Evolutionary conservation across 2,113 vertebrate species (phyloP), one percentile per base, ranked within the genome.

Genomic region (Vidua macroura): DNA sequence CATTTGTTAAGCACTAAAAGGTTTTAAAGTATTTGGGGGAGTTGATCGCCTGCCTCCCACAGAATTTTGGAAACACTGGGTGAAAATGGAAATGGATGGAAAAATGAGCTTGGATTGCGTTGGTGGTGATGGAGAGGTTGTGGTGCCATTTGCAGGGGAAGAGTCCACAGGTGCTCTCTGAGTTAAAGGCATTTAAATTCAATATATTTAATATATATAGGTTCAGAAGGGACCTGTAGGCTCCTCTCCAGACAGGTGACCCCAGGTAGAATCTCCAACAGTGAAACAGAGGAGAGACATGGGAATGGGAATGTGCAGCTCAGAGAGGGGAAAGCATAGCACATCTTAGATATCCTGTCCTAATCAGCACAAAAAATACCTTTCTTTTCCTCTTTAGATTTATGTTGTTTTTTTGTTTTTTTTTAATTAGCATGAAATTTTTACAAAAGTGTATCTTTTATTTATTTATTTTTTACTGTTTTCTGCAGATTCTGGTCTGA

Each of bases 401-500:
- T 96, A 90, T 93, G 96, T 96, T 98, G 95, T 8, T 23, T 95
- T 95, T 97, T 94, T 86, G 28, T 10, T 66, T 89, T 69, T 89
- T 43, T 90, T 35, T 35, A 80, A 90, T 91, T 96, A 95, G 95
- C 96, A 97, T 95, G 89, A 95, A 93, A 69, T 90, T 97, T 96
- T 95, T 89, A 30, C 84, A 76, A 90, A 85, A 90, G 93, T 96
- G 90, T 97, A 92, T 96, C 66, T 97, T 96, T 98, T 97, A 97
- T 96, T 97, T 85, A 95, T 98, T 96, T 94, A 39, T 97, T 97
- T 97, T 97, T 98, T 99, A 97, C 98, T 99, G 98, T 99, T 98
- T 98, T 99, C 99, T 98, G 98, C 99, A 99, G 99, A 99, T 99
- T 99, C 98, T 97, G 99, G 98, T 98, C 98, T 99, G 97, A 99